Evolutionary conservation across 2,888 invertebrate species (phyloP).

Genomic region (Xylophagus ater): DNA sequence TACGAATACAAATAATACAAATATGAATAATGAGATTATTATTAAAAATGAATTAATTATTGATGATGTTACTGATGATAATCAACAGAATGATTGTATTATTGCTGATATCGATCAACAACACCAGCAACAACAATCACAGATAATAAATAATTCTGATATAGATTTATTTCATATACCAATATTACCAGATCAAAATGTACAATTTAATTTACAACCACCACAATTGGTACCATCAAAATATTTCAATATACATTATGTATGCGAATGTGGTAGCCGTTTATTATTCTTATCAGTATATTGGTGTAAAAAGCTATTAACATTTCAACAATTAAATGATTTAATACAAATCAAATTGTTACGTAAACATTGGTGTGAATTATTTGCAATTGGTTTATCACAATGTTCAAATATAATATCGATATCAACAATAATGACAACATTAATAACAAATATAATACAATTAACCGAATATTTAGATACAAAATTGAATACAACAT

Average conservation of each 20-base stretch:
- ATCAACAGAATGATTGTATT: slow-evolving; percentile 13
- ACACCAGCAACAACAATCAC: slow-evolving; percentile 23
- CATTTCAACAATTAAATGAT: slow-evolving; percentile 68
- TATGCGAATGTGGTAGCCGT: slow-evolving; percentile 89
- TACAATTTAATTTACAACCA: slow-evolving; percentile 64
- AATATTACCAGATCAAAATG: slow-evolving; percentile 55
- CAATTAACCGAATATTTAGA: slow-evolving; percentile 35
- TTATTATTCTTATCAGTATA: slow-evolving; percentile 82
- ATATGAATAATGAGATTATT: too few species aligned
- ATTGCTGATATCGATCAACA: slow-evolving; percentile 15
- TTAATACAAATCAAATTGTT: slow-evolving; percentile 75
- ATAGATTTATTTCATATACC: slow-evolving; percentile 51
- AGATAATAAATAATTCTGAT: too few species aligned
- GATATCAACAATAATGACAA: slow-evolving; percentile 68
- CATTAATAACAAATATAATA: slow-evolving; percentile 51
- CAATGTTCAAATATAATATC: slow-evolving; percentile 73
- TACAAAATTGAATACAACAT: too few species aligned
- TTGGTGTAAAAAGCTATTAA: slow-evolving; percentile 78
- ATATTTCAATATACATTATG: slow-evolving; percentile 87
- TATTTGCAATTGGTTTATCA: slow-evolving; percentile 82
- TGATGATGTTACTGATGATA: slow-evolving; percentile 25
- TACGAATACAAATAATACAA: too few species aligned
- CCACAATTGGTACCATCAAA: slow-evolving; percentile 70
- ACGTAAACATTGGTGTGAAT: slow-evolving; percentile 82
- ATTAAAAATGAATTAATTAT: slow-evolving; percentile 32